phyloP scores from a whole-genome alignment of 2,113 vertebrate species.

The Mirounga angustirostris region DNA sequence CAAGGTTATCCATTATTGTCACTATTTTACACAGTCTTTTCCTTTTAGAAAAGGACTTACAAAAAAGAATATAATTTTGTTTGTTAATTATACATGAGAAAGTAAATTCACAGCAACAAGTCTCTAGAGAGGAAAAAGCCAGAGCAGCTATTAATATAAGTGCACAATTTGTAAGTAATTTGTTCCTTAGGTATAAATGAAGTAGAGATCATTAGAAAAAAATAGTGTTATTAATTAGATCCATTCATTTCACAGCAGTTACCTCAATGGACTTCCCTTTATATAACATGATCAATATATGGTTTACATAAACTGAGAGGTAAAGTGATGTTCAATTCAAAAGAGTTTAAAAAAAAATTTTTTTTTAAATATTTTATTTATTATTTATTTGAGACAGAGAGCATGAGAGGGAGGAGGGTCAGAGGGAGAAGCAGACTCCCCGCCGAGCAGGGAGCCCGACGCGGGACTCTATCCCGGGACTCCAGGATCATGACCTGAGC shows the following conservation, averaged over 20 bases:
- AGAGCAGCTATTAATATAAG: neutral
- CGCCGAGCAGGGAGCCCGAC: too few relatives aligned
- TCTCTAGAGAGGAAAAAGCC: neutral
- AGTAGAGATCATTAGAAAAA: conserved; percentile 10
- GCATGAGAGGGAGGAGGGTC: too few relatives aligned
- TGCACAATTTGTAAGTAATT: conserved; percentile 22
- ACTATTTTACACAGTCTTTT: neutral
- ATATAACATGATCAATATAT: neutral
- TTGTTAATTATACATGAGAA: neutral
- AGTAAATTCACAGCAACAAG: neutral
- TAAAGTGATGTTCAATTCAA: neutral
- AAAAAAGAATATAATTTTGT: neutral
- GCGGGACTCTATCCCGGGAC: too few relatives aligned
- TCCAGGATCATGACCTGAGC: too few relatives aligned
- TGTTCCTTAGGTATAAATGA: neutral
- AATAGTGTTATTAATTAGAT: conserved; percentile 29
- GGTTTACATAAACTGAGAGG: neutral
- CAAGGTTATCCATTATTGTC: neutral
- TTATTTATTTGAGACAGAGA: too few relatives aligned
- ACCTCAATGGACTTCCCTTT: neutral
- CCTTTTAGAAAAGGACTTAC: neutral
- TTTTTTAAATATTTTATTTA: too few relatives aligned
- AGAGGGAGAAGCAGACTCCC: too few relatives aligned
- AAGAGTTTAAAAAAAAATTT: neutral
- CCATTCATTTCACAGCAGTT: neutral